Conservation (phyloP, 2,113 vertebrate genomes). For the Willisornis vidua region DNA sequence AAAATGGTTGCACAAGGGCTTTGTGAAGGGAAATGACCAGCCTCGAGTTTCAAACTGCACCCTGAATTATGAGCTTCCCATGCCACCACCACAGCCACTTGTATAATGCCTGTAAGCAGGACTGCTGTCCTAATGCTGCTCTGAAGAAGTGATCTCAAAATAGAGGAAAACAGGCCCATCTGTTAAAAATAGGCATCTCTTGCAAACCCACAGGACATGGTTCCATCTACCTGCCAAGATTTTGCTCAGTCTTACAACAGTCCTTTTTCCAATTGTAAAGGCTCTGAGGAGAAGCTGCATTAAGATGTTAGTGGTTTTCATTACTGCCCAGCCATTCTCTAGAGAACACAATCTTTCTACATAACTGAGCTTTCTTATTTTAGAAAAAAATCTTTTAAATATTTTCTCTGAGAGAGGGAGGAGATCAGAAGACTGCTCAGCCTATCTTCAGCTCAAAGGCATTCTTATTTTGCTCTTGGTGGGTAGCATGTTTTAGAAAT, state of each 20-base stretch:
- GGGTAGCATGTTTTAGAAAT: not conserved
- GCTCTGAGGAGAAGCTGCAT: constrained; percentile 6
- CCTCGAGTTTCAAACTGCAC: not conserved
- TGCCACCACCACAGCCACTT: not conserved
- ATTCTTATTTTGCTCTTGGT: not conserved
- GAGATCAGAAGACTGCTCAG: not conserved
- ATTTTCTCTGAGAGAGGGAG: not conserved
- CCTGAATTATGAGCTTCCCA: not conserved
- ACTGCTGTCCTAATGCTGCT: not conserved
- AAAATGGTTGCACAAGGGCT: rapidly evolving
- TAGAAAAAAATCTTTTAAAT: not conserved
- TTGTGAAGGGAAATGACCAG: not conserved
- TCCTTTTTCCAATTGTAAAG: not conserved
- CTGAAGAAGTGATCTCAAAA: not conserved
- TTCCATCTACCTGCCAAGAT: not conserved
- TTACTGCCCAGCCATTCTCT: not conserved
- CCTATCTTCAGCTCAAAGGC: not conserved
- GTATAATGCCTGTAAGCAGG: not conserved
- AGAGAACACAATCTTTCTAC: not conserved
- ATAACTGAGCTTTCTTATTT: constrained; percentile 25
- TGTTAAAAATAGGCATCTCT: not conserved
- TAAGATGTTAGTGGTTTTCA: constrained; percentile 29
- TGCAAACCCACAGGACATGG: not conserved
- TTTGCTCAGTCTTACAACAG: not conserved
- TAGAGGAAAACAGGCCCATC: not conserved